Percentiles rank a stretch among this genome's conserved stretches.
Evolutionary conservation across 2,888 invertebrate species (phyloP).

Genomic region (Villa cingulata): DNA sequence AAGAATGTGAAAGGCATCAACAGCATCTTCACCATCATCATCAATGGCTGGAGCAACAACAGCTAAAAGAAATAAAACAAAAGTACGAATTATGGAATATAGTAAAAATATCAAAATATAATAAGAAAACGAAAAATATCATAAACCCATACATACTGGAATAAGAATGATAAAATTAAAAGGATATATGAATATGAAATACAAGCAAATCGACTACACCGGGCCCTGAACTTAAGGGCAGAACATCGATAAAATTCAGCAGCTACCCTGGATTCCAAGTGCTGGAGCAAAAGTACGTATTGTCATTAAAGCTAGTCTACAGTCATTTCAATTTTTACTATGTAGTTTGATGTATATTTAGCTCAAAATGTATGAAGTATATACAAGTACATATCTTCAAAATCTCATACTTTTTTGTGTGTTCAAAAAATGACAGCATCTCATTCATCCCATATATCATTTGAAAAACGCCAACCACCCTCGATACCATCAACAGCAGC

Average conservation of each 20-base stretch:
- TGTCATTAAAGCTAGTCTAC: not conserved
- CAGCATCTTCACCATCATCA: not conserved
- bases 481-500: not conserved
- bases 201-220: too few relatives aligned
- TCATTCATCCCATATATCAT: not conserved
- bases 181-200: too few relatives aligned
- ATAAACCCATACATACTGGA: too few relatives aligned
- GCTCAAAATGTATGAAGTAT: not conserved
- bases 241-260: constrained; percentile 6
- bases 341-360: not conserved
- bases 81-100: not conserved
- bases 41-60: not conserved
- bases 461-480: not conserved
- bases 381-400: too few relatives aligned
- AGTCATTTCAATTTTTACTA: not conserved
- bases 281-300: not conserved
- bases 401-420: too few relatives aligned
- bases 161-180: too few relatives aligned
- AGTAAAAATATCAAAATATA: too few relatives aligned
- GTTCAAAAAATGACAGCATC: too few relatives aligned
- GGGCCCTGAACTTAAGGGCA: not conserved
- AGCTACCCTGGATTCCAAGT: constrained; percentile 5
- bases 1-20: constrained; percentile 4
- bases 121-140: too few relatives aligned
- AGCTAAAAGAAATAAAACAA: not conserved